Evolutionary conservation across 2,113 vertebrate species (phyloP).

Genomic region (Nannobrachium achirus): DNA sequence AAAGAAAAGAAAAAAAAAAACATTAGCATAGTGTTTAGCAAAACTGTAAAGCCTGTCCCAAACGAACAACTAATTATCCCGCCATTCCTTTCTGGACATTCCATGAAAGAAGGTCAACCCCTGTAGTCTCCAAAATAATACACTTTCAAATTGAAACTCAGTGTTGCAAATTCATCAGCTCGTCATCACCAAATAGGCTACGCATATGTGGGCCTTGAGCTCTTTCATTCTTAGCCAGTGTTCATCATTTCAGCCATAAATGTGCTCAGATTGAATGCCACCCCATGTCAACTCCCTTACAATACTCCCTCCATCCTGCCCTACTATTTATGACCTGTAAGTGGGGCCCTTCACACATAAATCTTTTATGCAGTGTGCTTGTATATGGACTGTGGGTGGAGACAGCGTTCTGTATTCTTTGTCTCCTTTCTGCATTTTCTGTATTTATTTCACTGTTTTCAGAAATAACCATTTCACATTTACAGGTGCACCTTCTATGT

Average conservation of each 20-base stretch:
- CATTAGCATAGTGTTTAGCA: no score
- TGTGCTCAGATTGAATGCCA: neutral
- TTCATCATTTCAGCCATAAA: constrained; percentile 16
- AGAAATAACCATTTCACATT: constrained; percentile 12
- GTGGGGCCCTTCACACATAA: constrained; percentile 41
- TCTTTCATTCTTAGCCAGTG: constrained; percentile 11
- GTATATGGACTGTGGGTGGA: constrained; percentile 42
- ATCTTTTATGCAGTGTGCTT: constrained; percentile 2
- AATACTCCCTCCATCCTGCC: neutral
- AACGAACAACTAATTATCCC: no score
- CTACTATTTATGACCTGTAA: constrained; percentile 41
- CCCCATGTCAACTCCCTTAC: neutral
- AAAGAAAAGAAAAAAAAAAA: no score
- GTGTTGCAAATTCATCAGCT: no score
- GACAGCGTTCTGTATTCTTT: constrained; percentile 15
- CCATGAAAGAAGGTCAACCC: no score
- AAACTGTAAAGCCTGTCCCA: no score
- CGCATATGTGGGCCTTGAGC: neutral
- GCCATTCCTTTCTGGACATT: no score
- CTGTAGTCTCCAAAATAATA: no score
- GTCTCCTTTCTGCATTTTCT: neutral
- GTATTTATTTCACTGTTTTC: constrained; percentile 14
- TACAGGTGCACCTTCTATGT: neutral
- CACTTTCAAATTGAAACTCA: no score
- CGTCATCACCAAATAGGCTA: no score